These are phyloP conservation scores for Oncorhynchus gorbuscha DNA, from an alignment of 2,113 vertebrate species.

Conservation along the genomic window DNA sequence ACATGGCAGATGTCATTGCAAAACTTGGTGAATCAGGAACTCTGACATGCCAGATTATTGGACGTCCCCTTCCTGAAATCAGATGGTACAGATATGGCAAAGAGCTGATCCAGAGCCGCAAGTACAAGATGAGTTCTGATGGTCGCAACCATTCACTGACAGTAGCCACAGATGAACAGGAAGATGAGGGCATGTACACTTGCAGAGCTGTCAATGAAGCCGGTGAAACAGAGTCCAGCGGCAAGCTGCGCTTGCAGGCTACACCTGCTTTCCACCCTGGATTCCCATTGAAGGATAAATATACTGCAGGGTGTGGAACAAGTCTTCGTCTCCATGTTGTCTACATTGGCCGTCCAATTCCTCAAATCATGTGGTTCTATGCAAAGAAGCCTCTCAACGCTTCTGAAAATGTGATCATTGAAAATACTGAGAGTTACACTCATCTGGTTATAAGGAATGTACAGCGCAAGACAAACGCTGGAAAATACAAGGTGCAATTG, in stretches of 20 bases:
- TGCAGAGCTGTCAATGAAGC: slow-evolving; percentile 91
- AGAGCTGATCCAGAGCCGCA: slow-evolving; percentile 93
- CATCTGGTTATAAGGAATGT: slow-evolving; percentile 95
- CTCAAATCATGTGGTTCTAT: slow-evolving; percentile 97
- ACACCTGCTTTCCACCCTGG: slow-evolving; percentile 93
- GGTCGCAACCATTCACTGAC: slow-evolving; percentile 92
- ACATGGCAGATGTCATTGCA: slow-evolving; percentile 87
- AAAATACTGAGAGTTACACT: slow-evolving; percentile 96
- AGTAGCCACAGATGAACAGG: slow-evolving; percentile 92
- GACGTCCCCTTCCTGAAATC: slow-evolving; percentile 95
- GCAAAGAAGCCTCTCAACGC: slow-evolving; percentile 90
- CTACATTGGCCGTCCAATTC: slow-evolving; percentile 96
- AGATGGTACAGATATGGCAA: slow-evolving; percentile 97
- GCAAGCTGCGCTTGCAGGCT: slow-evolving; percentile 91
- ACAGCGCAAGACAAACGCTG: slow-evolving; percentile 89
- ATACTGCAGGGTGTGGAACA: slow-evolving; percentile 85
- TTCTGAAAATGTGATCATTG: slow-evolving; percentile 87
- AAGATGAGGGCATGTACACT: slow-evolving; percentile 96
- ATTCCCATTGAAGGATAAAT: slow-evolving; percentile 95
- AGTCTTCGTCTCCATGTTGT: slow-evolving; percentile 93
- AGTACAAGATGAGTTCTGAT: slow-evolving; percentile 98
- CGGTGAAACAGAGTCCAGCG: slow-evolving; percentile 93
- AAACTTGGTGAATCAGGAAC: slow-evolving; percentile 91
- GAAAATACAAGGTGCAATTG: slow-evolving; percentile 95
- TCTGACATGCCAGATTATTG: slow-evolving; percentile 89